These are phyloP conservation scores for Drosophila paulistorum DNA, from an alignment of 1,140 invertebrate species.

Conservation along the genomic window DNA sequence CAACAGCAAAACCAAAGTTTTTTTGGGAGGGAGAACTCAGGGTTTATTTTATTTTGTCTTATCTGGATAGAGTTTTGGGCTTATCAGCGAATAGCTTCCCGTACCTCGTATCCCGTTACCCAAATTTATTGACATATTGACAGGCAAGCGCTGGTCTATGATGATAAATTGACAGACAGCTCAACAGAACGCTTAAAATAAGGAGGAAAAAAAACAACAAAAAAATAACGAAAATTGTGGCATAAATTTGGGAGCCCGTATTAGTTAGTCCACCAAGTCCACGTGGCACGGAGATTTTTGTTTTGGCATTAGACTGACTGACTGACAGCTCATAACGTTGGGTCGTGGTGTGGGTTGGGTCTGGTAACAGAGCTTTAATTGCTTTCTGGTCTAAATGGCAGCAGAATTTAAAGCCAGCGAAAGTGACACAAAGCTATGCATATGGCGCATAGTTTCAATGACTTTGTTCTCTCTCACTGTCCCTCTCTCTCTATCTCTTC, in stretches of 20 bases:
- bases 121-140: constrained; percentile 77
- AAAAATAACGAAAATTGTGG: constrained; percentile 34
- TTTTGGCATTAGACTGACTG: constrained; percentile 29
- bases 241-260: constrained; percentile 48
- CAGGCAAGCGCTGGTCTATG: constrained; percentile 69
- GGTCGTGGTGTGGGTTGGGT: not conserved
- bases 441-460: constrained; percentile 47
- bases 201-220: not conserved
- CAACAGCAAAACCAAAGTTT: too few species aligned
- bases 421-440: constrained; percentile 56
- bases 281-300: constrained; percentile 64
- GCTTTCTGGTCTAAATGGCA: constrained; percentile 30
- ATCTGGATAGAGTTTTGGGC: constrained; percentile 14
- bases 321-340: constrained; percentile 53
- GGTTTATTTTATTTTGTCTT: constrained; percentile 17
- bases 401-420: constrained; percentile 45
- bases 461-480: constrained; percentile 7
- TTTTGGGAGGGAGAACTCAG: not conserved
- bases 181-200: not conserved
- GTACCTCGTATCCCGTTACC: constrained; percentile 20
- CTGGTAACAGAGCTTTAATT: constrained; percentile 44
- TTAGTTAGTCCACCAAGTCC: constrained; percentile 29
- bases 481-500: too few species aligned
- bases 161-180: constrained; percentile 71
- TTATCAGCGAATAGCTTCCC: constrained; percentile 9